Evolutionary conservation across 2,113 vertebrate species (phyloP), one percentile per base, ranked within the genome.

Genomic region (Emberiza fucata): DNA sequence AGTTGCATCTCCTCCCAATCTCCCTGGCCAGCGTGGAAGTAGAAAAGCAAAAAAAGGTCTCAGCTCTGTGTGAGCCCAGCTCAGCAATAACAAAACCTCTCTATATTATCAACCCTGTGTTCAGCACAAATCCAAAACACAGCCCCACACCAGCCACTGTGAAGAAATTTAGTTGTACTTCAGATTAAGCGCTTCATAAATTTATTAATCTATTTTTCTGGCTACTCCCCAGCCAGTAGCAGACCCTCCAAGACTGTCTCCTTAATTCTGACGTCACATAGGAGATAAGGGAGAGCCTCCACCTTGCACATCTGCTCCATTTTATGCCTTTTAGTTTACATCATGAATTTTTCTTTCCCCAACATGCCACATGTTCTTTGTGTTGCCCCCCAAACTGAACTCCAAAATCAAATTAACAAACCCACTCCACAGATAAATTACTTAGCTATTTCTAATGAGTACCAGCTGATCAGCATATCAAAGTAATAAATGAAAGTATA

Each of bases 301-400:
- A 10, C 23, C 48, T 88, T 68, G 18, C 56, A 78, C 22, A 59
- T 59, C 47, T 88, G 24, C 27, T 84, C 54, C 11, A n/a, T 84
- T n/a, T 79, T 73, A 64, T 84, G 37, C 25, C 24, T 78, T 83
- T 64, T 24, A 56, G 42, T 81, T 69, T 64, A 37, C 8, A 2
- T n/a, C 0, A 4, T 51, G 19, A 71, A 11, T 40, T 91, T 68
- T 76, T 68, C 33, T 65, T 82, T 56, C 57, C 9, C 17, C 72
- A 2, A 0, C 5, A 8, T 77, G 29, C 14, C 12, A 24, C 1
- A 0, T 1, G 1, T 66, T 76, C 54, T 81, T 57, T 73, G 21
- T 73, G 11, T 47, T 75, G 37, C 14, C 31, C 44, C 37, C 44
- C 37, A 89, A 81, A 84, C 12, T 21, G 57, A 92, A 40, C 28